phyloP scores from a whole-genome alignment of 2,113 vertebrate genomes.

The Pelusios castaneus region DNA sequence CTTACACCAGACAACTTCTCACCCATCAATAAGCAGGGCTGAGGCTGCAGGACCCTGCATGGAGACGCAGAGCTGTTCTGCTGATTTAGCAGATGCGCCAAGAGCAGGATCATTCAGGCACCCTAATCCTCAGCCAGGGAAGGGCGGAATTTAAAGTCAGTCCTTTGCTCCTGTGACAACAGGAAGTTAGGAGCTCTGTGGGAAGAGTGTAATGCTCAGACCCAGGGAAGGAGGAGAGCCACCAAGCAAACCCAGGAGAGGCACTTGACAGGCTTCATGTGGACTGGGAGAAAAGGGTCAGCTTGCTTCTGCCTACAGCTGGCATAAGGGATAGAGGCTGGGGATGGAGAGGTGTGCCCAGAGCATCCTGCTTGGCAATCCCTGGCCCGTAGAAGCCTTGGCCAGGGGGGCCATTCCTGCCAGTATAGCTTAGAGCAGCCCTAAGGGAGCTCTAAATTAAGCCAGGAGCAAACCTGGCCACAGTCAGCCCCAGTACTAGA shows the following conservation, averaged over 20 bases:
- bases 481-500: background rate
- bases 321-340: background rate
- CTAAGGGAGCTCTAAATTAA: background rate
- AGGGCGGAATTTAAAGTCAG: background rate
- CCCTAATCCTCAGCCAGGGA: background rate
- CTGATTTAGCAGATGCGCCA: background rate
- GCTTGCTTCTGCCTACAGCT: background rate
- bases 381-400: background rate
- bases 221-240: background rate
- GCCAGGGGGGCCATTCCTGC: background rate
- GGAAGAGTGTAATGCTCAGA: background rate
- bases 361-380: background rate
- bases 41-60: background rate
- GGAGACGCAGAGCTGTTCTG: background rate
- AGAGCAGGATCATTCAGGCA: background rate
- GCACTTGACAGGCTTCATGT: background rate
- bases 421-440: background rate
- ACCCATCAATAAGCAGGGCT: background rate
- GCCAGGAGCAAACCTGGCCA: too few species aligned
- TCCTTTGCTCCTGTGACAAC: background rate
- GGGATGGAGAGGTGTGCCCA: accelerated
- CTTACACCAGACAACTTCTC: background rate
- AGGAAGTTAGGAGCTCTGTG: background rate
- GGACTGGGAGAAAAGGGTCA: background rate
- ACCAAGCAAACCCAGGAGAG: background rate